These are phyloP conservation scores for Trigoniulus corallinus DNA, from an alignment of 1,140 invertebrate species.

Conservation along the genomic window DNA sequence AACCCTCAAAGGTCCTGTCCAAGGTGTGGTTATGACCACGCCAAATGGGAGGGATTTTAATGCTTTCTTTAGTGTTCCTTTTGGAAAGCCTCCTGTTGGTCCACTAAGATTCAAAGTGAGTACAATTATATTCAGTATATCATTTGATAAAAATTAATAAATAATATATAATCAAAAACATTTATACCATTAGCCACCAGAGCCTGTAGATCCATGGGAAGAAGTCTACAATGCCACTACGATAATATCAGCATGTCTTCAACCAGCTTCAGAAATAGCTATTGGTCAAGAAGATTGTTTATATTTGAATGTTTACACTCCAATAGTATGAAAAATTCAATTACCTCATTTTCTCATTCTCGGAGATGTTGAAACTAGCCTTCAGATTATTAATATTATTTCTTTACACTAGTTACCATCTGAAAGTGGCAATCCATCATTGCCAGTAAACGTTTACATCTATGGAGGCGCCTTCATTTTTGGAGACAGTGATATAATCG, in stretches of 20 bases:
- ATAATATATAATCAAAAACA: background rate
- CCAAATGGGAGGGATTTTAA: background rate
- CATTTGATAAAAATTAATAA: too few species aligned
- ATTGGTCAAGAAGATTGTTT: background rate
- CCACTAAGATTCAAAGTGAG: background rate
- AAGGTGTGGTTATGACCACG: background rate
- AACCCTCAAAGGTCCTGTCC: background rate
- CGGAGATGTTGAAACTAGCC: background rate
- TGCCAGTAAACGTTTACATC: slow-evolving; percentile 36
- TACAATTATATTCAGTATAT: background rate
- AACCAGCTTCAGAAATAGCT: background rate
- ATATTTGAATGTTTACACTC: background rate
- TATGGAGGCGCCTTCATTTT: slow-evolving; percentile 35
- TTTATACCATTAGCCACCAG: too few species aligned
- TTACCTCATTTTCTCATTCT: too few species aligned
- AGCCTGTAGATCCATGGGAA: background rate
- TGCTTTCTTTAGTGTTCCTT: background rate
- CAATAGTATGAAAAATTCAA: background rate
- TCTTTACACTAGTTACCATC: background rate
- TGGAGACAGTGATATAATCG: slow-evolving; percentile 27
- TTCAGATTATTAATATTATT: background rate
- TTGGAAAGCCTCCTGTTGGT: background rate
- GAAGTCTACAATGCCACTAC: background rate
- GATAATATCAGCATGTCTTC: background rate
- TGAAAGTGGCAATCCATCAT: background rate